These are phyloP conservation scores for Pristionchus fissidentatus DNA, from an alignment of 2,888 invertebrate species.

Conservation along the genomic window DNA sequence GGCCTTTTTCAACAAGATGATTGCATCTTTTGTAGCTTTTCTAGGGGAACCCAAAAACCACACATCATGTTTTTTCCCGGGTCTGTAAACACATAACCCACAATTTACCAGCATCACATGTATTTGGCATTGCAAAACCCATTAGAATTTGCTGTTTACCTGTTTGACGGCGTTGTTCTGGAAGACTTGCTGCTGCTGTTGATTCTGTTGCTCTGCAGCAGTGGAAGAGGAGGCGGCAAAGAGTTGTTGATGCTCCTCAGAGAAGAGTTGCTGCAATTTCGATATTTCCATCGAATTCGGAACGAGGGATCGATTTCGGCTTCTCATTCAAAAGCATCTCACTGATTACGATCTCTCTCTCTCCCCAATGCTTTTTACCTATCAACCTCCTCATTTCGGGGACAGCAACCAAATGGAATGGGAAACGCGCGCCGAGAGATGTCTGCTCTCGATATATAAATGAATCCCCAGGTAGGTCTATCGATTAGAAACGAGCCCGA, in stretches of 20 bases:
- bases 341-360: slow-evolving; percentile 24
- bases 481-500: not conserved
- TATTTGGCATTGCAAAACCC: not conserved
- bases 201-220: not conserved
- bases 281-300: too few relatives aligned
- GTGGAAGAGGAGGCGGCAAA: slow-evolving; percentile 33
- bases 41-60: too few relatives aligned
- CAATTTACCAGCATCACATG: not conserved
- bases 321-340: not conserved
- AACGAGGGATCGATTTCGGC: not conserved
- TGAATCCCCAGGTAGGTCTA: not conserved
- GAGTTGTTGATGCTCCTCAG: slow-evolving; percentile 27
- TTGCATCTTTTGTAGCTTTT: too few relatives aligned
- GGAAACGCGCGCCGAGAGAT: too few relatives aligned
- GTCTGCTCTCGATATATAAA: not conserved
- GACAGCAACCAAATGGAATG: too few relatives aligned
- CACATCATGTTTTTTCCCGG: too few relatives aligned
- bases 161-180: slow-evolving; percentile 24
- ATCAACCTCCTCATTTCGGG: not conserved
- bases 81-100: not conserved
- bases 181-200: not conserved
- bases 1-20: too few relatives aligned
- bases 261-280: not conserved
- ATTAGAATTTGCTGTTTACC: not conserved
- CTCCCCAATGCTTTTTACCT: not conserved